Percentiles rank a stretch among this genome's conserved stretches.
Conservation (phyloP, 2,797 vertebrate species). For the Pseudotriccus pelzelni region DNA sequence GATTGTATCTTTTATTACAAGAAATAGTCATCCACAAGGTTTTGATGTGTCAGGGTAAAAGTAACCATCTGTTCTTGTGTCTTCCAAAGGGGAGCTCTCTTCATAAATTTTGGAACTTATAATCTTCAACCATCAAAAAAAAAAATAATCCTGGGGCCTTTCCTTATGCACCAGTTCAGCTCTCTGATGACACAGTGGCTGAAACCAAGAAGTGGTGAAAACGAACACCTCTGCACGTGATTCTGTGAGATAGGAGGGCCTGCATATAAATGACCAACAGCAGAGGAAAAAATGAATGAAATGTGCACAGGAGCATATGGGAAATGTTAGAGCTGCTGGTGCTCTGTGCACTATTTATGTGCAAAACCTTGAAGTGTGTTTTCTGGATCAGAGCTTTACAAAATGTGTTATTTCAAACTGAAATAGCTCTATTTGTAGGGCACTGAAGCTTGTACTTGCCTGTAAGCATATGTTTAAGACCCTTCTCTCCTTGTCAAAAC, state of each 20-base stretch:
- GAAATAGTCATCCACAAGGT: not conserved
- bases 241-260: not conserved
- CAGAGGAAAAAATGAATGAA: not conserved
- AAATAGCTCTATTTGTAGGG: not conserved
- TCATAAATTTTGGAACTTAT: not conserved
- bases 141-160: not conserved
- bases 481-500: not conserved
- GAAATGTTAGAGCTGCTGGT: not conserved
- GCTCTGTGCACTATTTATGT: not conserved
- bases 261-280: not conserved
- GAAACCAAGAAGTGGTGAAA: not conserved
- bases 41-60: not conserved
- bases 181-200: not conserved
- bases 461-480: not conserved
- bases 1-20: not conserved
- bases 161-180: not conserved
- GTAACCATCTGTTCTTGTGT: not conserved
- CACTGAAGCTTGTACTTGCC: not conserved
- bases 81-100: not conserved
- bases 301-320: not conserved
- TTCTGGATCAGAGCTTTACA: constrained; percentile 22
- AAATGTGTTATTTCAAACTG: constrained; percentile 1
- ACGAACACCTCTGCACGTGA: not conserved
- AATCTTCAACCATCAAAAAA: not conserved
- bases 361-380: not conserved